Evolutionary conservation across 2,113 vertebrate genomes (phyloP).

Genomic region (Parus major): DNA sequence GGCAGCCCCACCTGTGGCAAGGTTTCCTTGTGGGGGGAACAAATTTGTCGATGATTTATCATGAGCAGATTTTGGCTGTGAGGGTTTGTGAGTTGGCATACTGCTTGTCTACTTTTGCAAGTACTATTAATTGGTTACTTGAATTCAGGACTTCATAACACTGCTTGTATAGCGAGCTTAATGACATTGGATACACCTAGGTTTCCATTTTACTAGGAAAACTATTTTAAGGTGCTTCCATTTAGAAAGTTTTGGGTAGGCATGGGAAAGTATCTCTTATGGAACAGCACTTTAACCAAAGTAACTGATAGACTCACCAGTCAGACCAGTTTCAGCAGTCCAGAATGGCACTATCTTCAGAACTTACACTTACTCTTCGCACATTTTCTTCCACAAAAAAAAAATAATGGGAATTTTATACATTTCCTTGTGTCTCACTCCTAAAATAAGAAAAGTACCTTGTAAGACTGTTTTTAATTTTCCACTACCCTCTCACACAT

Average conservation of each 20-base stretch:
- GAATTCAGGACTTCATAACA: neutral
- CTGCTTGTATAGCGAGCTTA: neutral
- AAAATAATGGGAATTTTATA: neutral
- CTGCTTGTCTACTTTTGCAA: neutral
- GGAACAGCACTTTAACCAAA: neutral
- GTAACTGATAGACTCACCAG: neutral
- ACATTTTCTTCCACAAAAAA: neutral
- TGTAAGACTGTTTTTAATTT: neutral
- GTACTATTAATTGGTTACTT: neutral
- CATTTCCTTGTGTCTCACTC: neutral
- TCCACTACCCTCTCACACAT: neutral
- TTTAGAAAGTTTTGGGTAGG: neutral
- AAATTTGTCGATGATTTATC: neutral
- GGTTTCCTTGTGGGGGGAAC: neutral
- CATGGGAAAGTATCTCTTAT: neutral
- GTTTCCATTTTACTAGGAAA: neutral
- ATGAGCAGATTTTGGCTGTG: neutral
- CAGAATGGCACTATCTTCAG: neutral
- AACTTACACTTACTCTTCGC: neutral
- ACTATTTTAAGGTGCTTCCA: neutral
- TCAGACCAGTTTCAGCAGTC: neutral
- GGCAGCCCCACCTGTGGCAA: neutral
- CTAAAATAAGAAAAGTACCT: neutral
- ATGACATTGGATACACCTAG: no score
- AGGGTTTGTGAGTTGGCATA: neutral